Evolutionary conservation across 2,113 vertebrate genomes (phyloP).

Genomic region (Strix aluco): DNA sequence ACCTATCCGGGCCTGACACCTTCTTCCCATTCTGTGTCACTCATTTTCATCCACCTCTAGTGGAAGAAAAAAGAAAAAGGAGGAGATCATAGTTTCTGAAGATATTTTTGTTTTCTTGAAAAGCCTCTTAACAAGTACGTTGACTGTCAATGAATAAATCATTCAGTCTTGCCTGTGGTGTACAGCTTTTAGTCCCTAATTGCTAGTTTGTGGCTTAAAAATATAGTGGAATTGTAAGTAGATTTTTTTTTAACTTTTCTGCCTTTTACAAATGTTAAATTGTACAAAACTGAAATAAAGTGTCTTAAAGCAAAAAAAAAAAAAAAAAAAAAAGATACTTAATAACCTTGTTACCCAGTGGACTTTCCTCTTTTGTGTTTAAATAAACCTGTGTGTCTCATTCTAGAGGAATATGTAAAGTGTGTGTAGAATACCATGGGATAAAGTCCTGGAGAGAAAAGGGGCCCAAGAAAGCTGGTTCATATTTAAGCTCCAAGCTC

Average conservation of each 20-base stretch:
- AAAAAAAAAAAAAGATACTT: neutral
- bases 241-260: neutral
- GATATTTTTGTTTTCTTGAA: neutral
- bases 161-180: accelerated
- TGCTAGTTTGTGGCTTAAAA: neutral
- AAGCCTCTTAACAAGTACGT: neutral
- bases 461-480: too few species aligned
- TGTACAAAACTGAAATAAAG: neutral
- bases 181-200: neutral
- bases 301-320: neutral
- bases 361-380: neutral
- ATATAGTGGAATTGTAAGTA: neutral
- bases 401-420: neutral
- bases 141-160: neutral
- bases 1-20: neutral
- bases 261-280: neutral
- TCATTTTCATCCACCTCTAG: neutral
- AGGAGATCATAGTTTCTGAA: neutral
- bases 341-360: neutral
- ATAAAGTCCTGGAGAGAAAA: too few species aligned
- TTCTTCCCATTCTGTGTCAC: neutral
- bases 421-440: too few species aligned
- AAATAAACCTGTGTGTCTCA: neutral
- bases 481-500: too few species aligned
- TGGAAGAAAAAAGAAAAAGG: neutral